A percentile compares a stretch with the other conserved stretches of the same genome.
phyloP scores from a whole-genome alignment of 2,797 vertebrate genomes.

The Sciurus vulgaris region DNA sequence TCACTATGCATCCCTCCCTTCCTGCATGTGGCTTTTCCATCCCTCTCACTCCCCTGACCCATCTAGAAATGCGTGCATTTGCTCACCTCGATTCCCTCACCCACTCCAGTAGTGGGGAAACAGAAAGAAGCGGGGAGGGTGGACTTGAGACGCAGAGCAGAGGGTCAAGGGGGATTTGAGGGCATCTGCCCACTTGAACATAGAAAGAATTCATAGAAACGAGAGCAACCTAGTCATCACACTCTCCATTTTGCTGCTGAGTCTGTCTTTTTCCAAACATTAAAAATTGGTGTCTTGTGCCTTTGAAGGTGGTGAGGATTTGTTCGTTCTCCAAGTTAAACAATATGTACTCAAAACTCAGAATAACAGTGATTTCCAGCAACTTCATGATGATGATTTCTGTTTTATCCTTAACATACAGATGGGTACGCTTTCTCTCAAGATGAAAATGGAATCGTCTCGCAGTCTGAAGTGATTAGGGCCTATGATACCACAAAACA shows the following conservation, averaged over 20 bases:
- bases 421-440: constrained; percentile 99
- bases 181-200: not conserved
- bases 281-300: not conserved
- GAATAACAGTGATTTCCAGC: not conserved
- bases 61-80: not conserved
- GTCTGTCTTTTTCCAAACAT: not conserved
- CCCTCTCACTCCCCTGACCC: not conserved
- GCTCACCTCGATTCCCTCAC: not conserved
- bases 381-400: not conserved
- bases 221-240: not conserved
- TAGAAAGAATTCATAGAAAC: not conserved
- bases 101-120: not conserved
- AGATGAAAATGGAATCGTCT: constrained; percentile 98
- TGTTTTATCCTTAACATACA: constrained; percentile 83
- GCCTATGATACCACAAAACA: constrained; percentile 99
- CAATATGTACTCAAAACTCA: not conserved
- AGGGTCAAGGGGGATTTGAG: not conserved
- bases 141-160: not conserved
- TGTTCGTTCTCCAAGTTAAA: not conserved
- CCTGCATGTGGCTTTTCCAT: not conserved
- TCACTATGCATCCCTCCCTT: not conserved
- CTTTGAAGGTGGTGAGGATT: not conserved
- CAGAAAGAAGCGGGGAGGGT: not conserved
- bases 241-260: not conserved
- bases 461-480: constrained; percentile 98